Percentiles rank a stretch among this genome's conserved stretches.
Conservation (phyloP, 2,113 vertebrate genomes). For the Proteles cristata region DNA sequence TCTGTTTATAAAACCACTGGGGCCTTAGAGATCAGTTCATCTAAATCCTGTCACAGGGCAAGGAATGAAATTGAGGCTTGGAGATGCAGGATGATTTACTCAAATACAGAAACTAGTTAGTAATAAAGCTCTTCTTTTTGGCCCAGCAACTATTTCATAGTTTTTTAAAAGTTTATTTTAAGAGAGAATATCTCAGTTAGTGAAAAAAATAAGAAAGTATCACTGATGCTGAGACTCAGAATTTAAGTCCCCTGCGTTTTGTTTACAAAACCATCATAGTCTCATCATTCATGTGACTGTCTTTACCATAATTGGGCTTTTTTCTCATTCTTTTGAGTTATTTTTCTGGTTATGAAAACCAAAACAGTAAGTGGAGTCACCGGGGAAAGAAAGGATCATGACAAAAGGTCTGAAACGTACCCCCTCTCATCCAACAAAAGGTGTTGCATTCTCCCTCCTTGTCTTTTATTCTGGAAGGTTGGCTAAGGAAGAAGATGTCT, state of each 20-base stretch:
- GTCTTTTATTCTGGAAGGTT: not conserved
- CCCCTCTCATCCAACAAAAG: not conserved
- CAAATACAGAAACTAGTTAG: not conserved
- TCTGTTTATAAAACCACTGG: not conserved
- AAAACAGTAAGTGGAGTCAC: not conserved
- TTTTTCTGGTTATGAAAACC: conserved; percentile 22
- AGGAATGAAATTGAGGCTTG: not conserved
- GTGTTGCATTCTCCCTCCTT: not conserved
- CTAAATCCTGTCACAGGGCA: not conserved
- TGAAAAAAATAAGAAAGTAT: not conserved
- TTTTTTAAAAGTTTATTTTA: not conserved
- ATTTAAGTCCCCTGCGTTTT: not conserved
- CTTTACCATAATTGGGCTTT: not conserved
- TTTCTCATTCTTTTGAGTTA: conserved; percentile 4
- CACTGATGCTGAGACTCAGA: not conserved
- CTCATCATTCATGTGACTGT: not conserved
- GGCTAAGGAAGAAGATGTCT: not conserved
- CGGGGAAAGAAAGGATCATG: not conserved
- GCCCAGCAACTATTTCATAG: not conserved
- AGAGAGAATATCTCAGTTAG: not conserved
- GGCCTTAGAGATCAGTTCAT: not conserved
- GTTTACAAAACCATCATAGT: not conserved
- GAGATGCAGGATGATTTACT: not conserved
- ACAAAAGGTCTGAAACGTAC: not conserved
- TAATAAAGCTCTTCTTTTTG: not conserved